Conservation (phyloP, 1,140 invertebrate genomes). For the Drosophila jambulina region DNA sequence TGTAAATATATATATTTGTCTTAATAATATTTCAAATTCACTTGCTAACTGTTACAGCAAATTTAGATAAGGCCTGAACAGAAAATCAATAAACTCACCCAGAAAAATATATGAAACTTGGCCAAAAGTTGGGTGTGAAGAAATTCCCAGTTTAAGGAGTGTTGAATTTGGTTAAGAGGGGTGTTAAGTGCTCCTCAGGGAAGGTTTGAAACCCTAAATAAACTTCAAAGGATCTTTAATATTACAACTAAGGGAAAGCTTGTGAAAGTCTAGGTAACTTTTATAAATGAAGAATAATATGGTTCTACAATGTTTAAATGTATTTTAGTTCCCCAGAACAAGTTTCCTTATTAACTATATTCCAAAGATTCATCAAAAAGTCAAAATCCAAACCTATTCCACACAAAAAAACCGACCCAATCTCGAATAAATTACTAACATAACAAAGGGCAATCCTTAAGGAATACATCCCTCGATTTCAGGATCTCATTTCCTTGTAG, state of each 20-base stretch:
- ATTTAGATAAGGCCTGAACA: constrained; percentile 50
- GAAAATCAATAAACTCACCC: constrained; percentile 56
- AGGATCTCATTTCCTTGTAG: constrained; percentile 13
- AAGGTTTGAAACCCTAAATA: neutral
- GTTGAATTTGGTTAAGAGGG: neutral
- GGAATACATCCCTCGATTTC: neutral
- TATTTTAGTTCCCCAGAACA: neutral
- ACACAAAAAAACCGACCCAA: too few species aligned
- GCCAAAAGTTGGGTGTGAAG: constrained; percentile 2
- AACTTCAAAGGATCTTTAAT: neutral
- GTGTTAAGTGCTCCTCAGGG: neutral
- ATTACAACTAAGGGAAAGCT: neutral
- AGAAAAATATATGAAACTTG: neutral
- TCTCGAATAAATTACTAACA: neutral
- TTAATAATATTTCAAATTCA: constrained; percentile 71
- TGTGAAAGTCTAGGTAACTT: neutral
- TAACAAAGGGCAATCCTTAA: constrained; percentile 5
- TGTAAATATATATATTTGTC: constrained; percentile 42
- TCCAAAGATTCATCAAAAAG: neutral
- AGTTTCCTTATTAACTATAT: neutral
- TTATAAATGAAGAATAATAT: neutral
- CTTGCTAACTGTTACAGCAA: constrained; percentile 70
- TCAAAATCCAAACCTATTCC: neutral
- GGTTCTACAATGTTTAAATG: neutral
- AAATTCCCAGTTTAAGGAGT: neutral